Evolutionary conservation across 1,140 invertebrate genomes (phyloP), one percentile per base, ranked within the genome.

Genomic region (Wasmannia auropunctata): DNA sequence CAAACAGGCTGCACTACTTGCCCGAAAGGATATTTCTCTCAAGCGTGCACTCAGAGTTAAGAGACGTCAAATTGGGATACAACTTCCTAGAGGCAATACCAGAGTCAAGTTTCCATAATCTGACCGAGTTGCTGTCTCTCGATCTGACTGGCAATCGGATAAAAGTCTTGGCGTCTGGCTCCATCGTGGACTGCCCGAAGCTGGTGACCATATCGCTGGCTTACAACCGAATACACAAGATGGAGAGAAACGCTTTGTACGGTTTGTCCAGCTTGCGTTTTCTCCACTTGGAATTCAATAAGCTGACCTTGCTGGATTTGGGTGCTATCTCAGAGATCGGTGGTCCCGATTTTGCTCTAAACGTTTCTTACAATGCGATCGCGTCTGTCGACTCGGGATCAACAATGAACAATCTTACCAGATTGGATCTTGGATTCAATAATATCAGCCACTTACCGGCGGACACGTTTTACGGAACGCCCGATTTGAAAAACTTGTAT

Each of bases 351-450:
- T 95, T 95, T 67, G 91, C 93, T 0, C 40, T 95, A 0, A 95
- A 95, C 11, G 94, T 94, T 0, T 95, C 94, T 0, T 95, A 93
- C 69, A 95, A 95, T 60, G 93, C 94, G 1, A 95, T 95, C 25
- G 91, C 93, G 0, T 67, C 76, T 0, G 92, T 95, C 51, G 91
- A 93, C 62, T 90, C 92, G 6, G 92, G 90, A n/a, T 87, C 85
- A 0, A 81, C 88, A 0, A 86, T 93, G 8, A 93, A 91, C 0
- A 95, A 95, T 91, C 86, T 95, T 1, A 95, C 94, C 0, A 91
- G 92, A 3, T 95, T 98, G 46, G 97, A 98, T 93, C 94, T 98
- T 90, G 97, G 98, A 76, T 97, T 97, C 85, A 98, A 98, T 88
- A 96, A 97, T 88, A 95, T 98, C 31, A 96, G 95, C 25, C 94